These are phyloP conservation scores for Hipposideros larvatus DNA, from an alignment of 2,797 vertebrate species.

Conservation along the genomic window DNA sequence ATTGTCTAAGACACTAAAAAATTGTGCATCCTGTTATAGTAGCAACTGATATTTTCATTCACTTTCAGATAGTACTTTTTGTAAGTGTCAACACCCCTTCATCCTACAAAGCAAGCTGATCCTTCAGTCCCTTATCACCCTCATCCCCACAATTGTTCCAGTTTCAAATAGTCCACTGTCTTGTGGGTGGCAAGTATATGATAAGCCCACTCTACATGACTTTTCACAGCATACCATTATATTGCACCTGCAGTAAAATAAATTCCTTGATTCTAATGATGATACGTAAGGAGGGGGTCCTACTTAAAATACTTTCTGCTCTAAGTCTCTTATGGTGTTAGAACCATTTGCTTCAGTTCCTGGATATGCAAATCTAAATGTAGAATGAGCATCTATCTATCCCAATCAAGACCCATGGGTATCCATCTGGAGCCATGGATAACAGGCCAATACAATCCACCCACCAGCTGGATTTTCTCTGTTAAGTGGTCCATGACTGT, in stretches of 20 bases:
- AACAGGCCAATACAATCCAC: neutral
- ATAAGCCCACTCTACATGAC: fast-evolving
- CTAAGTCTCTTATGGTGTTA: neutral
- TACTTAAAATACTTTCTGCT: neutral
- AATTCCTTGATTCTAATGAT: neutral
- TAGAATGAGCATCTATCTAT: neutral
- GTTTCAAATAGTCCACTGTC: neutral
- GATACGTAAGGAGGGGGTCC: neutral
- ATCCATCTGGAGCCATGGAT: neutral
- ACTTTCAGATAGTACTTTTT: neutral
- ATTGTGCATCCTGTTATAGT: neutral
- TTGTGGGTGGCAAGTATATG: neutral
- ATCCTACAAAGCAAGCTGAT: neutral
- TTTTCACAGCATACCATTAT: neutral
- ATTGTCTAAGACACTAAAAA: neutral
- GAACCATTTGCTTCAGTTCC: neutral
- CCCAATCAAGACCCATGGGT: neutral
- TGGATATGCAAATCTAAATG: neutral
- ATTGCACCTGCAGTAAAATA: neutral
- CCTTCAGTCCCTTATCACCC: neutral
- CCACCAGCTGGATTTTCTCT: neutral
- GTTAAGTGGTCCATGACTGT: neutral
- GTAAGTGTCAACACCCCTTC: neutral
- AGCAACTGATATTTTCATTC: neutral
- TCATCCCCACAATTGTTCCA: neutral